Evolutionary conservation across 2,113 vertebrate species (phyloP).

Genomic region (Propithecus coquereli): DNA sequence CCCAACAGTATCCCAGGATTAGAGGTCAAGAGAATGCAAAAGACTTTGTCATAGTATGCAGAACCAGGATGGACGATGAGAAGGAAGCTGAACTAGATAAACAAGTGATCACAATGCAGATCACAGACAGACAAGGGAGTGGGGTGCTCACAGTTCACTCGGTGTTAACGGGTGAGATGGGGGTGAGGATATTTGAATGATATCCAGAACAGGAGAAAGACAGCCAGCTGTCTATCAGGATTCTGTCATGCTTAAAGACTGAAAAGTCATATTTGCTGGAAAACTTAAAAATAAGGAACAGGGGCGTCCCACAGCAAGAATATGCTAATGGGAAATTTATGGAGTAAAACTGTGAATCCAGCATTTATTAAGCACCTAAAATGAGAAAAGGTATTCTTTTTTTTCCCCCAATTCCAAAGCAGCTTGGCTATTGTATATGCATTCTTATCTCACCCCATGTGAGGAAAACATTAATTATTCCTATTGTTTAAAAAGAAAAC

Average conservation of each 20-base stretch:
- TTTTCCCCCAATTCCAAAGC: too few relatives aligned
- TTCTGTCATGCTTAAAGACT: neutral
- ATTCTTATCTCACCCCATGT: neutral
- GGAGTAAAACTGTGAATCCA: neutral
- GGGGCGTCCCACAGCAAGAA: neutral
- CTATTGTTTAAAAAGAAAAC: neutral
- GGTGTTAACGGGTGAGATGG: neutral
- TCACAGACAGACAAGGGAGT: neutral
- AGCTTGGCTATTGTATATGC: too few relatives aligned
- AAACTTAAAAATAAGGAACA: neutral
- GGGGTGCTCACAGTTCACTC: neutral
- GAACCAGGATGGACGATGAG: neutral
- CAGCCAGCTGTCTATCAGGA: neutral
- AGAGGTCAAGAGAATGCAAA: neutral
- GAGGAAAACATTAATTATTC: neutral
- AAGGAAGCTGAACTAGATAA: slow-evolving; percentile 2
- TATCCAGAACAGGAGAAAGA: neutral
- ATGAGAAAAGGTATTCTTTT: neutral
- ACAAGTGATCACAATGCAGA: neutral
- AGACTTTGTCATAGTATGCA: neutral
- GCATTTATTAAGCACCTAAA: neutral
- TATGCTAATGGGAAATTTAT: neutral
- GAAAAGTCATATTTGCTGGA: neutral
- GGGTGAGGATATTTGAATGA: neutral
- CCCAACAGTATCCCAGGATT: neutral